Evolutionary conservation across 2,888 invertebrate genomes (phyloP).

Genomic region (Eristalinus aeneus): DNA sequence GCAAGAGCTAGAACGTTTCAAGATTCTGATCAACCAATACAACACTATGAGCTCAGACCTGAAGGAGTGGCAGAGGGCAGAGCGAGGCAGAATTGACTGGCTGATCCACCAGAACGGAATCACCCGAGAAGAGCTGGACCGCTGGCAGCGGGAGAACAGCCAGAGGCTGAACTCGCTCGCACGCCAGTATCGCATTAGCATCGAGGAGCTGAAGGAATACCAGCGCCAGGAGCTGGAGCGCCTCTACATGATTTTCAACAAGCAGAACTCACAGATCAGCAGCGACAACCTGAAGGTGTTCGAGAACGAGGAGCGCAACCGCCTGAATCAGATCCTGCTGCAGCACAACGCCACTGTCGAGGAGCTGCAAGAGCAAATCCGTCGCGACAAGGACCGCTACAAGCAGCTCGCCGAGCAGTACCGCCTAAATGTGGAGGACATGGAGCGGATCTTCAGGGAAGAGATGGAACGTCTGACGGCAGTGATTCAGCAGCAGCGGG

Average conservation of each 20-base stretch:
- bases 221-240: constrained; percentile 77
- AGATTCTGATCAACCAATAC: constrained; percentile 75
- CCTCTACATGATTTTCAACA: constrained; percentile 75
- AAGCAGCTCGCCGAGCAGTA: constrained; percentile 76
- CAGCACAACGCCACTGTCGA: constrained; percentile 78
- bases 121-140: constrained; percentile 76
- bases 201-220: constrained; percentile 76
- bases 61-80: constrained; percentile 76
- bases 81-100: constrained; percentile 78
- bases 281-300: constrained; percentile 72
- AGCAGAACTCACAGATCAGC: constrained; percentile 75
- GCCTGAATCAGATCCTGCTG: constrained; percentile 75
- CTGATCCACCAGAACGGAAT: constrained; percentile 78
- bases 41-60: constrained; percentile 74
- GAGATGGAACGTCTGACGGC: constrained; percentile 76
- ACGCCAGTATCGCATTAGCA: constrained; percentile 73
- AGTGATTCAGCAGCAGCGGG: constrained; percentile 76
- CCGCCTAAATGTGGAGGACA: constrained; percentile 77
- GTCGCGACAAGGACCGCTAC: constrained; percentile 76
- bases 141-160: constrained; percentile 77
- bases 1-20: constrained; percentile 76
- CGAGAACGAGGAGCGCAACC: constrained; percentile 75
- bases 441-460: constrained; percentile 77
- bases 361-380: constrained; percentile 76
- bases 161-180: constrained; percentile 74